phyloP scores from a whole-genome alignment of 2,797 vertebrate genomes.

The Rhabdophis nuchalis region DNA sequence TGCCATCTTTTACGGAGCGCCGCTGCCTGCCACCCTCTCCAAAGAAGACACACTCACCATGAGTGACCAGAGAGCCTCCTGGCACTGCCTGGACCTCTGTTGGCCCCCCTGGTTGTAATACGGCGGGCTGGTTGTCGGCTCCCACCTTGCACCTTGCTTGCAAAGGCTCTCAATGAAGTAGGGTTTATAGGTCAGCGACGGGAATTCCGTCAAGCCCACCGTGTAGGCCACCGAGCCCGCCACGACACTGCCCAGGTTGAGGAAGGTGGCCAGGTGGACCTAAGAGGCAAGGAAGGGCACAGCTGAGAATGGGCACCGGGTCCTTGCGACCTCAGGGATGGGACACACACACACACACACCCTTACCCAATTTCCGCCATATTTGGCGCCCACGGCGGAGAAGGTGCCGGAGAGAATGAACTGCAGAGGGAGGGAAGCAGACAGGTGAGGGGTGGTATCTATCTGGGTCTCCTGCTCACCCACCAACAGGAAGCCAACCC shows the following conservation, averaged over 20 bases:
- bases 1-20: not conserved
- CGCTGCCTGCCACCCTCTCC: not conserved
- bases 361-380: not conserved
- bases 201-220: accelerated
- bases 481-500: not conserved
- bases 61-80: accelerated
- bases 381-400: not conserved
- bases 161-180: accelerated
- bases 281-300: accelerated
- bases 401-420: not conserved
- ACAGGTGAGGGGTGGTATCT: not conserved
- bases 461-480: not conserved
- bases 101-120: accelerated
- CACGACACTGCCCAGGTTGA: not conserved
- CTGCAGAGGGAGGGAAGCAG: not conserved
- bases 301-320: not conserved
- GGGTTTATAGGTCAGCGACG: accelerated
- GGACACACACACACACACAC: no score
- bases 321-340: accelerated
- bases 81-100: accelerated
- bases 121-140: accelerated
- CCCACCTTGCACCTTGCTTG: not conserved
- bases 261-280: not conserved
- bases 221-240: not conserved
- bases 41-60: not conserved